Conservation (phyloP, 2,113 vertebrate species). For the Petromus typicus region DNA sequence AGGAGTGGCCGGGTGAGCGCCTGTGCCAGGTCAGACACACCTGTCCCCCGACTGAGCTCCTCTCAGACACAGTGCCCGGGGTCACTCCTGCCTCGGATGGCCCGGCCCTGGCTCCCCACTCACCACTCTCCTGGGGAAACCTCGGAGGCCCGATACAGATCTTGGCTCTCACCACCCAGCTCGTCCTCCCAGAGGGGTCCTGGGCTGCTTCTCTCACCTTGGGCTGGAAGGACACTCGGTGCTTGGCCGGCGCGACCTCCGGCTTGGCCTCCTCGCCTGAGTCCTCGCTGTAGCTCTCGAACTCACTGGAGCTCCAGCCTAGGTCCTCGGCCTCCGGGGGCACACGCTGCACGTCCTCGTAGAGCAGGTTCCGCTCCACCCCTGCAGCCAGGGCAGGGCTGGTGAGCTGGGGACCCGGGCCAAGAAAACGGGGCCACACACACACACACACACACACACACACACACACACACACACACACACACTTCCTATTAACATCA, state of each 20-base stretch:
- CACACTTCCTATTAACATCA: neutral
- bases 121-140: neutral
- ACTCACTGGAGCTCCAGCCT: constrained; percentile 98
- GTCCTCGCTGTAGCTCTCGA: constrained; percentile 97
- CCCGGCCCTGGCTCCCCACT: neutral
- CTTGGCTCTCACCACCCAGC: neutral
- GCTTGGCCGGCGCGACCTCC: constrained; percentile 85
- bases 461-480: rapidly evolving
- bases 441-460: rapidly evolving
- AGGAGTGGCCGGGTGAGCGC: neutral
- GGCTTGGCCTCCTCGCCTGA: constrained; percentile 88
- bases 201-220: constrained; percentile 80
- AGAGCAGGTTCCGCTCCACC: constrained; percentile 87
- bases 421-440: neutral
- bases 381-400: constrained; percentile 50
- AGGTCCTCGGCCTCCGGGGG: constrained; percentile 82
- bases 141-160: rapidly evolving
- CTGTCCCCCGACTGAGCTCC: rapidly evolving
- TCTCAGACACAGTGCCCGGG: neutral
- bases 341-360: constrained; percentile 89
- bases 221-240: constrained; percentile 87
- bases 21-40: neutral
- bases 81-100: neutral
- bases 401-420: neutral
- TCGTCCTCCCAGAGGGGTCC: neutral